Conservation (phyloP, 2,888 invertebrate species). For the Sepioteuthis lessoniana region DNA sequence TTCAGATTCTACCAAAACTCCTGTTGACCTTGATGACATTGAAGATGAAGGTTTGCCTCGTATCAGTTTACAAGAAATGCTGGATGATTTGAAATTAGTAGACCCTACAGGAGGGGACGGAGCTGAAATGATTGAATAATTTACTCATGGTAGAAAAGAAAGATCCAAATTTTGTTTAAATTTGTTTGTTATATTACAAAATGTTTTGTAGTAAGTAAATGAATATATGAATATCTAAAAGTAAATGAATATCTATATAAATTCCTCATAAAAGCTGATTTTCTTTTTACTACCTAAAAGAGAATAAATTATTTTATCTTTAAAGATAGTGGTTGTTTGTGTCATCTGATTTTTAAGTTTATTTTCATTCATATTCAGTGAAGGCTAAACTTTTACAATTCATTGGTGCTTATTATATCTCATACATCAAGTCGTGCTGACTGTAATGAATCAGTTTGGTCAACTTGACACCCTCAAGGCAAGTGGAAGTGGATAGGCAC, state of each 20-base stretch:
- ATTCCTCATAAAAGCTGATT: not conserved
- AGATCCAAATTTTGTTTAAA: not conserved
- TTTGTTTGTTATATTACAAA: not conserved
- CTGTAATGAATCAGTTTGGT: too few relatives aligned
- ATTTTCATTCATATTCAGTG: too few relatives aligned
- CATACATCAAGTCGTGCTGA: too few relatives aligned
- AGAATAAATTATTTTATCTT: not conserved
- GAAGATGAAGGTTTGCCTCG: slow-evolving; percentile 71
- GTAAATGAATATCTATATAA: too few relatives aligned
- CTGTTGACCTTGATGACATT: slow-evolving; percentile 60
- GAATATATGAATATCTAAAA: too few relatives aligned
- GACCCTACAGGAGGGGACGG: slow-evolving; percentile 77
- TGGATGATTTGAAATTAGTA: slow-evolving; percentile 75
- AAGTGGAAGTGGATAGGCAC: too few relatives aligned
- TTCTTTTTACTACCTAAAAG: not conserved
- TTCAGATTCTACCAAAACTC: slow-evolving; percentile 61
- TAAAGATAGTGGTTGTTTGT: not conserved
- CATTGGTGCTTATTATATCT: too few relatives aligned
- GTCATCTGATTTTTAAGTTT: not conserved
- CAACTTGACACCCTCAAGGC: too few relatives aligned
- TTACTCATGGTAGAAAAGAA: not conserved
- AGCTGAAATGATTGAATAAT: slow-evolving; percentile 62
- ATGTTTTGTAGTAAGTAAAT: too few relatives aligned
- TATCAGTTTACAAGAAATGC: slow-evolving; percentile 74
- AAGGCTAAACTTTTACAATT: too few relatives aligned